Evolutionary conservation across 2,888 invertebrate species (phyloP), one percentile per base, ranked within the genome.

Genomic region (Tholera decimalis): DNA sequence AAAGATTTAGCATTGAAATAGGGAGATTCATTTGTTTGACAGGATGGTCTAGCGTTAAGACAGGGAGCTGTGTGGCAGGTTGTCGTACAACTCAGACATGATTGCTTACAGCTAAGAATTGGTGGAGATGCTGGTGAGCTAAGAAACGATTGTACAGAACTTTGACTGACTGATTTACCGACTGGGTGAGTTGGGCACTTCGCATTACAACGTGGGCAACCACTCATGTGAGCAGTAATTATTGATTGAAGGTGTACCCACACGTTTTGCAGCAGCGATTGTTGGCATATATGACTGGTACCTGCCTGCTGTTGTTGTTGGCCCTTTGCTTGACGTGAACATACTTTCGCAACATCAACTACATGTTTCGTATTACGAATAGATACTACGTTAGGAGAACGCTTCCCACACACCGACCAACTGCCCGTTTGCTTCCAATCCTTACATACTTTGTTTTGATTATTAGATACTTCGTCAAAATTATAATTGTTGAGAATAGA

Each of bases 201-300:
- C 50, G 49, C 15, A 5, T 60, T 60, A 49, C 71, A 75, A 22
- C 65, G 56, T 28, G 37, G 54, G 39, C 73, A 76, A 41, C 13
- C 9, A 26, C 13, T 49, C 43, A 35, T 35, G n/a, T 39, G 66
- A 11, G 30, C 24, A 24, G 28, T 22, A 37, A 62, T 24, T 0
- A 74, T 9, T 37, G 65, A 30, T 33, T 57, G 41, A 8, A 74
- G 9, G 46, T 54, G 76, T 13, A 28, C 20, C 59, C 59, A 56
- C 6, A 46, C 49, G 24, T 55, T 50, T 37, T 60, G 41, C 18
- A 71, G 33, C 15, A 76, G 30, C 37, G 56, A 57, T 24, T 71
- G 37, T 43, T 44, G 44, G 22, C 51, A 63, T 39, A 33, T 2
- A 39, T 20, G 20, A 24, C 22, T 57, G 24, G 18, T 30, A 30